These are phyloP conservation scores for Stichopus chloronotus DNA, from an alignment of 35 echinoderm and acorn worm species.

Conservation along the genomic window DNA sequence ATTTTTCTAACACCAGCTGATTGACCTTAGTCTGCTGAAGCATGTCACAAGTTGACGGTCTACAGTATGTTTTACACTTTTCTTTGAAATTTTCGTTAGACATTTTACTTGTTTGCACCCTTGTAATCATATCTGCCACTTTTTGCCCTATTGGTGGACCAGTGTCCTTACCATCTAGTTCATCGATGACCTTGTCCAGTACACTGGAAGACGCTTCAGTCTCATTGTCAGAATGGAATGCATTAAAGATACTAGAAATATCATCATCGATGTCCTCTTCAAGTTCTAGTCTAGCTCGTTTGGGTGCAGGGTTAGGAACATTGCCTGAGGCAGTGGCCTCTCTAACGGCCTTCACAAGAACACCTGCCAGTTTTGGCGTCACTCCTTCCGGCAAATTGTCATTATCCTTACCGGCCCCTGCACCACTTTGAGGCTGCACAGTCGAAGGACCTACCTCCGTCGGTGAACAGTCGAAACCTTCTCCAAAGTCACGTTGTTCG, in stretches of 20 bases:
- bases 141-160: neutral
- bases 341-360: constrained; percentile 11
- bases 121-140: constrained; percentile 1
- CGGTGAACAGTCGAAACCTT: constrained; percentile 16
- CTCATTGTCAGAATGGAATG: neutral
- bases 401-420: neutral
- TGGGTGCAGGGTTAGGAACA: neutral
- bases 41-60: neutral
- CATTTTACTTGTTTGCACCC: neutral
- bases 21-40: neutral
- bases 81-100: constrained; percentile 24
- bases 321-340: neutral
- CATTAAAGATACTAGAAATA: constrained; percentile 19
- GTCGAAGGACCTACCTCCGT: constrained; percentile 6
- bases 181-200: neutral
- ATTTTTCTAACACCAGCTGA: constrained; percentile 20
- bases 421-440: neutral
- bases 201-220: neutral
- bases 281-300: neutral
- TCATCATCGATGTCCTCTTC: neutral
- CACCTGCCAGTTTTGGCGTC: neutral
- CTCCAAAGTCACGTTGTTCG: neutral
- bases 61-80: constrained; percentile 16
- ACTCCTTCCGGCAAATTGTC: neutral
- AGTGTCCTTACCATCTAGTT: constrained; percentile 8